Evolutionary conservation across 2,888 invertebrate species (phyloP).

Genomic region (Julus scanicus): DNA sequence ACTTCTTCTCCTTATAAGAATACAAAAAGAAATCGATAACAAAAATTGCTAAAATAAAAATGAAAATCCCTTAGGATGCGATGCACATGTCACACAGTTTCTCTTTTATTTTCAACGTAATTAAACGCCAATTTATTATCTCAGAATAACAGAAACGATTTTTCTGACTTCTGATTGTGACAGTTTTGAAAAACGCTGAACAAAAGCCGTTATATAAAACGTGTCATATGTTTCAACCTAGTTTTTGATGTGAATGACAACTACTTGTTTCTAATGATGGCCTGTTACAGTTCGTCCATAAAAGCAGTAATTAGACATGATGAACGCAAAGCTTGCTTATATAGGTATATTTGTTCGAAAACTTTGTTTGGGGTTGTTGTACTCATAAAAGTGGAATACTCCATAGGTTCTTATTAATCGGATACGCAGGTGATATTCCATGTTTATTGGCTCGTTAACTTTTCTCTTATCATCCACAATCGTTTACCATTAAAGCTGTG

Average conservation of each 20-base stretch:
- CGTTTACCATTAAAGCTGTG: no score
- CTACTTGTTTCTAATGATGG: not conserved
- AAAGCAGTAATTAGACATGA: not conserved
- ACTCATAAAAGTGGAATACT: no score
- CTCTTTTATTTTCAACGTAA: not conserved
- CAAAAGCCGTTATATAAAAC: not conserved
- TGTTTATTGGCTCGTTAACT: not conserved
- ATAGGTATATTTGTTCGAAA: not conserved
- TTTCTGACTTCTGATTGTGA: not conserved
- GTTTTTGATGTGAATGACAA: not conserved
- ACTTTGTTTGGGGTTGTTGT: not conserved
- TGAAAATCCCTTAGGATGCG: not conserved
- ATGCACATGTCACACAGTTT: not conserved
- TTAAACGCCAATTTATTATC: not conserved
- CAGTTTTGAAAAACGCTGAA: not conserved
- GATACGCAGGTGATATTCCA: no score
- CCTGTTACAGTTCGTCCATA: not conserved
- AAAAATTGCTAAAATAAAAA: not conserved
- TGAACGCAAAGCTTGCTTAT: no score
- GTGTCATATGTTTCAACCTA: not conserved
- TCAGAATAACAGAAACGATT: not conserved
- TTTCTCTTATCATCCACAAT: no score
- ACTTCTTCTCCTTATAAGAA: not conserved
- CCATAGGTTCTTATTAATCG: no score
- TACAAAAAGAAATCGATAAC: not conserved